Evolutionary conservation across 2,888 invertebrate genomes (phyloP), one percentile per base, ranked within the genome.

Genomic region (Microdon myrmicae): DNA sequence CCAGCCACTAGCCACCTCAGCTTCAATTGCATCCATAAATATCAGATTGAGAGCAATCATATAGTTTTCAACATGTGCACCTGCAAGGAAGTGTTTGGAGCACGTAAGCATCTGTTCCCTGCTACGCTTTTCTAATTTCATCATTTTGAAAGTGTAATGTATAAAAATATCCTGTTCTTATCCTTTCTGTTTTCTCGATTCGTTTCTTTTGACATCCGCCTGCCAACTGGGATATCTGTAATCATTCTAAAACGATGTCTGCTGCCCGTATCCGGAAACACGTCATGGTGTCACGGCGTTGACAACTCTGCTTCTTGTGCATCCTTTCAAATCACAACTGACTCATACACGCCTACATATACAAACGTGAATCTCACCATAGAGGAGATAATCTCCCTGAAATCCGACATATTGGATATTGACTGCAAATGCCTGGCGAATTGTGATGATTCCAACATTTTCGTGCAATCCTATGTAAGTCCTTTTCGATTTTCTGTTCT

Each of bases 381-480:
- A 86, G 87, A 83, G 44, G 81, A 82, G 68, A 80, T 83, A 37
- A 85, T 83, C 67, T 83, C 83, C 23, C 72, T 87, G 4, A 81
- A 82, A 70, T 80, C 80, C 26, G 76, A 74, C 14, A 81, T 79
- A 12, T 81, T 82, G 68, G 83, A 84, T 71, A 83, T 85, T 39
- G 81, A 84, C 69, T 90, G 90, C 71, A 82, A 82, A 20, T 90
- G 90, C 71, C 77, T 84, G 47, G 83, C 87, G 7, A 84, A 87
- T 66, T 90, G 89, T 69, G 86, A 89, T 69, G 87, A 89, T 69
- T 86, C 87, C 1, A 87, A 86, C 72, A 89, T 87, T 69, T 83
- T 86, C 6, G 79, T 88, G 7, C 87, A 88, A 58, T 82, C 83
- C 8, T 81, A 83, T 72, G 86, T 86, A 75, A 80, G 83, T 81